Evolutionary conservation across 1,140 invertebrate genomes (phyloP), one percentile per base, ranked within the genome.

Genomic region (Lordiphosa collinella): DNA sequence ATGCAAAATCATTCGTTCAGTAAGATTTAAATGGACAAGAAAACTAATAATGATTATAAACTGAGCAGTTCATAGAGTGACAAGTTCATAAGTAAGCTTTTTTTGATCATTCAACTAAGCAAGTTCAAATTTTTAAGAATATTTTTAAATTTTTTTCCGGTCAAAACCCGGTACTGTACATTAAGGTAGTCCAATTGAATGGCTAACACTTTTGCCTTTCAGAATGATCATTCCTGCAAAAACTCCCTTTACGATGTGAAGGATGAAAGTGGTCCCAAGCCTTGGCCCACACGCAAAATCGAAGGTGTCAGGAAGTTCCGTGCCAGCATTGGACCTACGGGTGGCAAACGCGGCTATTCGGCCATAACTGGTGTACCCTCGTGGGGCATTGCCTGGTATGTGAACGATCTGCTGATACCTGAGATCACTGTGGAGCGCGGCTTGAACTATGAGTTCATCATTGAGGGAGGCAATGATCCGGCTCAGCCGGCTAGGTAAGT

Each of bases 321-420:
- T 5, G 95, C 92, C 0, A 90, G 92, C 66, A 96, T 98, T 55
- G 96, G 96, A 1, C 95, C 95, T 0, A 94, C 95, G 1, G 96
- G 95, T 8, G 95, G 94, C 2, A 91, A 92, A 41, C 91, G 93
- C 4, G 96, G 96, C 6, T 97, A 97, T 84, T 92, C 93, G 8
- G 91, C 93, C 6, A 93, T 96, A 14, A 97, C 95, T 37, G 94
- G 94, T 91, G 90, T 93, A 67, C 93, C 94, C 5, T 95, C 95
- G 1, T 96, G 96, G 93, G 96, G 96, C 31, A 95, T 97, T 61
- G 95, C 95, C 7, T 98, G 96, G 96, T 98, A 97, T 90, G 94
- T 98, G 69, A 98, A 99, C 89, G 96, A 97, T 72, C 90, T 93
- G 62, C 90, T 98, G 5, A 96, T 97, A 63, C 96, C 97, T 0